Conservation (phyloP, 1,140 invertebrate species). For the Drosophila pectinifera region DNA sequence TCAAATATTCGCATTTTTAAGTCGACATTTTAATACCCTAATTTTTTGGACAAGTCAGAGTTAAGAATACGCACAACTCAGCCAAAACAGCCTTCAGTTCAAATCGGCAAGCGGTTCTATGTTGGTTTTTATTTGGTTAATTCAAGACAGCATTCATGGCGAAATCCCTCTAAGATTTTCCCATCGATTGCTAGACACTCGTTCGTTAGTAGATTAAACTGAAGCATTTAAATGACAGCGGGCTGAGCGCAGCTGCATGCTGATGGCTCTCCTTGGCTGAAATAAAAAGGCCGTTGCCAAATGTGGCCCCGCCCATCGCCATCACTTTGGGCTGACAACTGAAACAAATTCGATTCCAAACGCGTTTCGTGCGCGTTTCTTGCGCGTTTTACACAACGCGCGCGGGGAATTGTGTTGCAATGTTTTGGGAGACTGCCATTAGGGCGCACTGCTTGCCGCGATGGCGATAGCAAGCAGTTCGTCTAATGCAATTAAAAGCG, state of each 20-base stretch:
- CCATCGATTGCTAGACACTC: conserved; percentile 13
- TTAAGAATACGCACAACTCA: too few species aligned
- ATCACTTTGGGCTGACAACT: conserved; percentile 29
- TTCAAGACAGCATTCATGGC: neutral
- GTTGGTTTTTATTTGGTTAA: too few species aligned
- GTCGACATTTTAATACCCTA: too few species aligned
- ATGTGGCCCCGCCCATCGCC: neutral
- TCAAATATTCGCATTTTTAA: too few species aligned
- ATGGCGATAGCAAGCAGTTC: conserved; percentile 1
- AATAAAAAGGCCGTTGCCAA: conserved; percentile 11
- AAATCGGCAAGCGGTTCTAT: too few species aligned
- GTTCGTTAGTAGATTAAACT: conserved; percentile 6
- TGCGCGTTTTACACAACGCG: neutral
- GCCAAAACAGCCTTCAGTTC: too few species aligned
- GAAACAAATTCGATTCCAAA: conserved; percentile 26
- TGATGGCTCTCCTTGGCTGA: conserved; percentile 8
- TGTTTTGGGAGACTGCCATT: conserved; percentile 20
- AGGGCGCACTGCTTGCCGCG: conserved; percentile 3
- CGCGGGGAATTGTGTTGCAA: conserved; percentile 3
- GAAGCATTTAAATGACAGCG: conserved; percentile 10
- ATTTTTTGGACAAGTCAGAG: too few species aligned
- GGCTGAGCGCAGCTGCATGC: conserved; percentile 15
- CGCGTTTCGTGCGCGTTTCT: conserved; percentile 43
- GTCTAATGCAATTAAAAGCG: conserved; percentile 63
- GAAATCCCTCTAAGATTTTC: neutral